Base-by-base conservation (phyloP, 2,888 invertebrate genomes). In the Oxytorus armatus region DNA sequence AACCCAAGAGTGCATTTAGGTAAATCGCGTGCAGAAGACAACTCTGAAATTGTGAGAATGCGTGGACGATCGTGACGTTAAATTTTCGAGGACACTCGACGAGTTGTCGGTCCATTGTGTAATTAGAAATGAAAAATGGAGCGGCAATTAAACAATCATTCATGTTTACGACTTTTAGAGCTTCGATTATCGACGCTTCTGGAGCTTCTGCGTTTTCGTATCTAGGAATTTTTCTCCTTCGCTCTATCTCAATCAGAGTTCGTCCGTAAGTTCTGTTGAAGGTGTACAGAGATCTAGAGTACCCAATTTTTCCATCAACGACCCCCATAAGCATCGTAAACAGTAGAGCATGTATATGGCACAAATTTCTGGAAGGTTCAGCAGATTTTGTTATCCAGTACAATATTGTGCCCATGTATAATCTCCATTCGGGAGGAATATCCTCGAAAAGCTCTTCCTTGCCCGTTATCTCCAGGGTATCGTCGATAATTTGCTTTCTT, bases 21-120 rank as follows among this genome's bases (percentile, higher is more conserved):
- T 94, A 92, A 84, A 94, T 93, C 1, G 94, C 90, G 84, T 94
- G 94, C 8, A 92, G 92, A 42, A 95, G 88, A 86, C 94, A 94
- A 90, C 93, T 94, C 88, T 96, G 96, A 88, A 95, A 94, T 87
- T 95, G 94, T 1, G 95, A 94, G 89, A 95, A 95, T 4, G 92
- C 92, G 85, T 96, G 95, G 82, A 96, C 93, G 81, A 93, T 92
- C 69, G 90, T 92, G 1, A 91, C 86, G 84, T 94, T 93, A 90
- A 93, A 96, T 75, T 92, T 92, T 86, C 93, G 94, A 0, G 93
- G 93, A 84, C 92, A 93, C 66, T 90, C 92, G 81, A 89, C 90
- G 72, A 95, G 91, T 86, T 93, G 93, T 5, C 92, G 90, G 87
- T 94, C 93, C 59, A 94, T 91, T 87, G 94, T 93, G 89, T 95